A percentile compares a stretch with the other conserved stretches of the same genome.
These are phyloP conservation scores for Miltochrista miniata DNA, from an alignment of 2,888 invertebrate genomes.

Conservation along the genomic window DNA sequence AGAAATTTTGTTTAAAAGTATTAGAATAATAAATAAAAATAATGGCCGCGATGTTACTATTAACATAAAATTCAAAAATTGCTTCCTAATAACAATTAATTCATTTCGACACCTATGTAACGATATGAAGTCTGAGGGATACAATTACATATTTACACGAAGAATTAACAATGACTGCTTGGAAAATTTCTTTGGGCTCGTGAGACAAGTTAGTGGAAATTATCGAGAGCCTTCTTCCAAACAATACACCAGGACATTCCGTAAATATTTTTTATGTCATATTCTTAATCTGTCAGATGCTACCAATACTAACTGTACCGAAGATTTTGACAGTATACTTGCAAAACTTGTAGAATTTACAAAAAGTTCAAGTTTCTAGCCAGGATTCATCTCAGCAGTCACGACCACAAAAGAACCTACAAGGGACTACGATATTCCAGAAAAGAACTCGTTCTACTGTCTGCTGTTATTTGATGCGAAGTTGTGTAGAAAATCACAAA, in stretches of 20 bases:
- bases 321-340: conserved; percentile 11
- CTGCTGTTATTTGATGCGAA: neutral
- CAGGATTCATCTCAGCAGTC: neutral
- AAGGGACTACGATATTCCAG: conserved; percentile 4
- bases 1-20: neutral
- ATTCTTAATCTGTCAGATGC: conserved; percentile 7
- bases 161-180: conserved; percentile 13
- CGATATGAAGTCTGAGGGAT: conserved; percentile 2
- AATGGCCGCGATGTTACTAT: conserved; percentile 7
- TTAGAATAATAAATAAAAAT: conserved; percentile 6
- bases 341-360: neutral
- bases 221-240: conserved; percentile 5
- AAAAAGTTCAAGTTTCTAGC: too few species aligned
- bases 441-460: conserved; percentile 9
- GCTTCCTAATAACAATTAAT: conserved; percentile 9
- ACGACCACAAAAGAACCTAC: neutral
- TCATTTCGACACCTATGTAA: conserved; percentile 5
- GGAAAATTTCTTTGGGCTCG: conserved; percentile 4
- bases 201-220: conserved; percentile 7
- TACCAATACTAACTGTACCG: conserved; percentile 3
- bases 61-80: conserved; percentile 6
- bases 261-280: conserved; percentile 6
- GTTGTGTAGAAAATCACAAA: too few species aligned
- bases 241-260: conserved; percentile 2
- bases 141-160: conserved; percentile 4